Evolutionary conservation across 2,113 vertebrate species (phyloP).

Genomic region (Orthonyx spaldingii): DNA sequence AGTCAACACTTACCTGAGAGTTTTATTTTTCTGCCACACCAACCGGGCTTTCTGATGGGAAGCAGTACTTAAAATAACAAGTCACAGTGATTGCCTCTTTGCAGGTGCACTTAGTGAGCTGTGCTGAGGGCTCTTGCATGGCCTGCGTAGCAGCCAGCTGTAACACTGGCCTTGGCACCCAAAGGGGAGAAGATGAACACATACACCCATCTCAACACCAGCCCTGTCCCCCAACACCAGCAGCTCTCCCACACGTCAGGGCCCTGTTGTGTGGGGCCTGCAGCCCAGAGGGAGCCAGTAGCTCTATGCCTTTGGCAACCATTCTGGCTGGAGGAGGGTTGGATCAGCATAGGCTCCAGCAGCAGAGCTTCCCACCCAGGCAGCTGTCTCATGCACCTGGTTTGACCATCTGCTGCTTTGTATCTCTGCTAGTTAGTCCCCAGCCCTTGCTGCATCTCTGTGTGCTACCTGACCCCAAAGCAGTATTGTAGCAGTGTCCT

Average conservation of each 20-base stretch:
- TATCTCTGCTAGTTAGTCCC: neutral
- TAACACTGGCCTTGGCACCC: neutral
- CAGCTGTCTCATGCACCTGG: neutral
- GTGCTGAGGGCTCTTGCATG: neutral
- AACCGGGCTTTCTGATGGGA: neutral
- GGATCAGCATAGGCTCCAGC: neutral
- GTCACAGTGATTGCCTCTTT: neutral
- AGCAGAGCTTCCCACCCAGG: neutral
- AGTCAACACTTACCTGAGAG: neutral
- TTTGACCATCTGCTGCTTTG: neutral
- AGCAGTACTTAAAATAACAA: neutral
- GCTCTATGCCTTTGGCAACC: neutral
- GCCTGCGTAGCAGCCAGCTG: neutral
- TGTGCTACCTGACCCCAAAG: neutral
- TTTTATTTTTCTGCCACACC: neutral
- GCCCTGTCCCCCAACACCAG: neutral
- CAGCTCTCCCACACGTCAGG: neutral
- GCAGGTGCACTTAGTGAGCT: neutral
- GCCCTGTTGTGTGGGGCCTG: neutral
- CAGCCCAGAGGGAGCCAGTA: neutral
- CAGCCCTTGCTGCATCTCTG: neutral
- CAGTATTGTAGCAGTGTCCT: neutral
- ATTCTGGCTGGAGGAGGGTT: neutral
- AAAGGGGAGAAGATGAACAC: neutral
- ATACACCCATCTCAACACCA: rapidly evolving